These are phyloP conservation scores for Lordiphosa collinella DNA, from an alignment of 1,140 invertebrate species.

Conservation along the genomic window DNA sequence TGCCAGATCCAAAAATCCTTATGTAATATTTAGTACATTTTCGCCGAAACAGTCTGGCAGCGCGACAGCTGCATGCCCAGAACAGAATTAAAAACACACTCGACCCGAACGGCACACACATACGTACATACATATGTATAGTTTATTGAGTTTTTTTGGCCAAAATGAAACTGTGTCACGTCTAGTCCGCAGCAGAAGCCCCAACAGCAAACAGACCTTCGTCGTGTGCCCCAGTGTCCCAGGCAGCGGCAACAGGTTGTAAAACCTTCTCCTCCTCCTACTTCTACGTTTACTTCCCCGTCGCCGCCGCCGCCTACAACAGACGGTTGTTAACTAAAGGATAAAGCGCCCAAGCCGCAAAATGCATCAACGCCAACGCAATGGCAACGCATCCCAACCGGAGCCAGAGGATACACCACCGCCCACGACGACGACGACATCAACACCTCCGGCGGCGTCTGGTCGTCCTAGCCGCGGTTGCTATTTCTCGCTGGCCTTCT, in stretches of 20 bases:
- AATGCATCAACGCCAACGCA: constrained; percentile 21
- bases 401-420: constrained; percentile 1
- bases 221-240: not conserved
- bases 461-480: constrained; percentile 47
- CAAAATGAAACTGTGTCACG: constrained; percentile 27
- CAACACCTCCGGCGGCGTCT: not conserved
- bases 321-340: too few relatives aligned
- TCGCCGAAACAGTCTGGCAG: too few relatives aligned
- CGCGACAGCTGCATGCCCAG: not conserved
- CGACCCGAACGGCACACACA: not conserved
- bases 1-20: too few relatives aligned
- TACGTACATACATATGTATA: constrained; percentile 15
- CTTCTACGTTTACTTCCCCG: too few relatives aligned
- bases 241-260: constrained; percentile 3
- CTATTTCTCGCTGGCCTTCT: constrained; percentile 75
- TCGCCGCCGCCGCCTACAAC: too few relatives aligned
- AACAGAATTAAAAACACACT: constrained; percentile 2
- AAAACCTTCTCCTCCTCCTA: too few relatives aligned
- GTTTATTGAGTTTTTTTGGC: constrained; percentile 7
- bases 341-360: too few relatives aligned
- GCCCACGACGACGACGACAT: not conserved
- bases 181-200: constrained; percentile 4
- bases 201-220: constrained; percentile 12
- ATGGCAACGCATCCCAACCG: constrained; percentile 24
- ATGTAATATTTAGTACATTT: too few relatives aligned